A percentile compares a stretch with the other conserved stretches of the same genome.
Conservation (phyloP, 2,797 vertebrate species). For the Champsocephalus gunnari region DNA sequence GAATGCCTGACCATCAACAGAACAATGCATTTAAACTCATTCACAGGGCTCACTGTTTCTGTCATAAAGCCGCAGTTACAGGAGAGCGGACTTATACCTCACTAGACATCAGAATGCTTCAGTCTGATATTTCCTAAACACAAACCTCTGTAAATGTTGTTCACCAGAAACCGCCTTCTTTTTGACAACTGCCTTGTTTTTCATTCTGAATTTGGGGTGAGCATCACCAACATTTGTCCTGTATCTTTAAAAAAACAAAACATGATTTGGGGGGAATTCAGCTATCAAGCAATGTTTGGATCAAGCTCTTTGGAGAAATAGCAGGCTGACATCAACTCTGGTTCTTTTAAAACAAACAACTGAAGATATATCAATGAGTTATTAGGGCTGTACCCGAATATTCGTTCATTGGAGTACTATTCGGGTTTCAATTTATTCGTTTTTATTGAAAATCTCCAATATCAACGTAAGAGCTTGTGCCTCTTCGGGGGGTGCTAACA, state of each 20-base stretch:
- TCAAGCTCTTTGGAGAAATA: not conserved
- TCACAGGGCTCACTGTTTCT: slow-evolving; percentile 58
- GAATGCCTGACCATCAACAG: slow-evolving; percentile 41
- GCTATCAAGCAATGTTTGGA: slow-evolving; percentile 36
- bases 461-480: too few relatives aligned
- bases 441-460: too few relatives aligned
- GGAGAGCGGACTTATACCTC: slow-evolving; percentile 78
- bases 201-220: slow-evolving; percentile 55
- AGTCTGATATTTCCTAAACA: slow-evolving; percentile 73
- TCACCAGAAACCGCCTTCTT: slow-evolving; percentile 84
- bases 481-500: too few relatives aligned
- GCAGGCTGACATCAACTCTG: slow-evolving; percentile 31
- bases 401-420: too few relatives aligned
- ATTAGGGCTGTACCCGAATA: too few relatives aligned
- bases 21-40: slow-evolving; percentile 52
- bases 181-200: slow-evolving; percentile 78
- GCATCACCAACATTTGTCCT: slow-evolving; percentile 49
- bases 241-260: slow-evolving; percentile 55
- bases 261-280: slow-evolving; percentile 48
- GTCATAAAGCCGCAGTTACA: slow-evolving; percentile 42
- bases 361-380: slow-evolving; percentile 8
- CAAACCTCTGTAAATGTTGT: slow-evolving; percentile 76
- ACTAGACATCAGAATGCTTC: slow-evolving; percentile 80
- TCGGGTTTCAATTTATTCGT: too few relatives aligned
- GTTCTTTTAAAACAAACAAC: slow-evolving; percentile 31